Evolutionary conservation across 2,888 invertebrate genomes (phyloP), one percentile per base, ranked within the genome.

Genomic region (Geotrupes spiniger): DNA sequence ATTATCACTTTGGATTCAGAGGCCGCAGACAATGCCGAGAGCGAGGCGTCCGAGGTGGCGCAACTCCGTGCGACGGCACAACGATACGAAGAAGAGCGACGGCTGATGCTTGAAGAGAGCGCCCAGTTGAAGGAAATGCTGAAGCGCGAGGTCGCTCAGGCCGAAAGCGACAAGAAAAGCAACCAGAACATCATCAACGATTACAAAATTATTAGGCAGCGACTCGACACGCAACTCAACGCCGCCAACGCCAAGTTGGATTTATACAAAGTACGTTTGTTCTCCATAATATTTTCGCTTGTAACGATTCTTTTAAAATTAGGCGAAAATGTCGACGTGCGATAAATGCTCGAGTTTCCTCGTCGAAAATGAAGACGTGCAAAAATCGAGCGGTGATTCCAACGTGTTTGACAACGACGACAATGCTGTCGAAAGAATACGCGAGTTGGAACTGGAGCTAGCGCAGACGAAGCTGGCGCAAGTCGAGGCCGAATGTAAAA

Each of bases 391-490:
- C n/a, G n/a, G n/a, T n/a, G 40, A 29, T n/a, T 38, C 31, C 16
- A 39, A 33, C 69, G 52, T 56, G 1, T 36, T 48, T 42, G 59
- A 59, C 36, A 68, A 75, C 1, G 76, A 79, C 49, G 74, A 76
- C 6, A 62, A 62, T 14, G 76, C 83, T 1, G 74, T 82, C 57
- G 82, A 84, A 63, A 80, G 89, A 55, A 85, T 94, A 41, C 79
- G 93, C 2, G 95, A 94, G 69, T 75, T 99, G 11, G 99, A 99
- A 71, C 76, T 97, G 49, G 97, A 99, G 66, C 75, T 99, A 58
- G 99, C 98, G 2, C 92, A 95, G 70, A 94, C 97, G 0, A 99
- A 99, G 73, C 76, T 99, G 57, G 95, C 94, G 0, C 88, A 97
- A 57, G 99, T 98, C 3, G 96, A 99, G 74, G 92, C 95, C 1